Evolutionary conservation across 2,113 vertebrate species (phyloP).

Genomic region (Morone chrysops): DNA sequence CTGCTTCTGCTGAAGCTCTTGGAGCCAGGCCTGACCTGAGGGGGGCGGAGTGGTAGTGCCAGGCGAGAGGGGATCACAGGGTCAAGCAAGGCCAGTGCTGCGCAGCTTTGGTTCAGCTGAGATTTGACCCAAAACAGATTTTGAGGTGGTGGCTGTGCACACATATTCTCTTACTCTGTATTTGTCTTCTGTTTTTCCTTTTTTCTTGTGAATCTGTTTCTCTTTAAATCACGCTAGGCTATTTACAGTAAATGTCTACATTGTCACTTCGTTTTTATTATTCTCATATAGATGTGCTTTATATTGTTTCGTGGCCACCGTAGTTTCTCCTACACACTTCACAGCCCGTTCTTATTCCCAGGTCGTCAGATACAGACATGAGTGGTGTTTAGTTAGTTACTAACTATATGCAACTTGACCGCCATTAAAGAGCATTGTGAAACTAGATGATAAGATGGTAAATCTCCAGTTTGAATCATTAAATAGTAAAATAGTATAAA

Average conservation of each 20-base stretch:
- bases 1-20: constrained; percentile 2
- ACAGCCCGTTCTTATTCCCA: too few relatives aligned
- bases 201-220: not conserved
- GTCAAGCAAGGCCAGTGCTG: not conserved
- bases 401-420: too few relatives aligned
- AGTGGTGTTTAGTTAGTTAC: too few relatives aligned
- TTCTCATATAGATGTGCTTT: not conserved
- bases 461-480: not conserved
- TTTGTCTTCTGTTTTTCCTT: not conserved
- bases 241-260: not conserved
- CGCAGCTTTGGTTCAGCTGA: constrained; percentile 25
- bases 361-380: too few relatives aligned
- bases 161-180: not conserved
- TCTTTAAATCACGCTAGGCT: not conserved
- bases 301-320: too few relatives aligned
- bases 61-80: constrained; percentile 10
- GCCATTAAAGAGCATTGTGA: not conserved
- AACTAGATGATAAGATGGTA: not conserved
- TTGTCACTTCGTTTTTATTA: not conserved
- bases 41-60: constrained; percentile 13
- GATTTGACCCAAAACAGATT: constrained; percentile 30
- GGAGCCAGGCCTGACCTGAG: constrained; percentile 7
- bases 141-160: not conserved
- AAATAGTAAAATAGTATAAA: not conserved
- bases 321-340: too few relatives aligned